A percentile compares a stretch with the other conserved stretches of the same genome.
These are phyloP conservation scores for Noctua janthina DNA, from an alignment of 2,888 invertebrate genomes.

Conservation along the genomic window DNA sequence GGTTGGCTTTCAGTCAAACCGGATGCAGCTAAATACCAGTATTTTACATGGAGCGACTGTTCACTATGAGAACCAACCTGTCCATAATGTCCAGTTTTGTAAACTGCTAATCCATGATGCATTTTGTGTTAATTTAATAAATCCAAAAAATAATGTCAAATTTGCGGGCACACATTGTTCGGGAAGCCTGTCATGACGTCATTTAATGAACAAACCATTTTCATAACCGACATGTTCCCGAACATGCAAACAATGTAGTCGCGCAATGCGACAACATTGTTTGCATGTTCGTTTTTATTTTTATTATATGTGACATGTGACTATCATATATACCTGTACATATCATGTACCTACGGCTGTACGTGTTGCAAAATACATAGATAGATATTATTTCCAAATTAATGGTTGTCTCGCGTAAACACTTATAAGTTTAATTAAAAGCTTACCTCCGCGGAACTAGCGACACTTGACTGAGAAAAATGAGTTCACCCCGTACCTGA, in stretches of 20 bases:
- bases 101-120: not conserved
- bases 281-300: too few relatives aligned
- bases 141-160: not conserved
- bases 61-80: not conserved
- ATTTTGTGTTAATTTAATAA: constrained; percentile 1
- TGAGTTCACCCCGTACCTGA: constrained; percentile 3
- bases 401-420: constrained; percentile 7
- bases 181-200: constrained; percentile 14
- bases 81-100: not conserved
- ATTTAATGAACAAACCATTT: constrained; percentile 7
- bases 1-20: too few relatives aligned
- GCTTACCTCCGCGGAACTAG: constrained; percentile 33
- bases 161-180: not conserved
- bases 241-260: not conserved
- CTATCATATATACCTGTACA: not conserved
- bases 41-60: too few relatives aligned
- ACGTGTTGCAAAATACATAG: not conserved
- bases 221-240: not conserved
- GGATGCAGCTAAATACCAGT: too few relatives aligned
- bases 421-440: constrained; percentile 54
- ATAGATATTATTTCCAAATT: constrained; percentile 11
- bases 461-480: constrained; percentile 43
- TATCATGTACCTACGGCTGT: not conserved
- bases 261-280: not conserved
- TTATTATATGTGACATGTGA: too few relatives aligned